Evolutionary conservation across 2,888 invertebrate genomes (phyloP), one percentile per base, ranked within the genome.

Genomic region (Drosophila mercatorum): DNA sequence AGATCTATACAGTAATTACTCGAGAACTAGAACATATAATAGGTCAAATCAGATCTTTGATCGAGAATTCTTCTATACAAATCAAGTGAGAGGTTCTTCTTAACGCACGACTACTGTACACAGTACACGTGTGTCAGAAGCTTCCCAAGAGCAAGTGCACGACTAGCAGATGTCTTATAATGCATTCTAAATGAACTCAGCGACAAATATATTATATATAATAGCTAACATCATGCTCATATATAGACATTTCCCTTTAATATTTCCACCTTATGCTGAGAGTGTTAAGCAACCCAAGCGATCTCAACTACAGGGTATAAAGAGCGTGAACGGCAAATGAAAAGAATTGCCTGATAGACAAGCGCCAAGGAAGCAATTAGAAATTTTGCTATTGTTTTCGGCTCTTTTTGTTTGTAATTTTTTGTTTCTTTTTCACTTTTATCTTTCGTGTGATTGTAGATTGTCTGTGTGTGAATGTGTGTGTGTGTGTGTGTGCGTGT

Each of bases 291-390:
- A 3, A 58, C 46, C 58, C n/a, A 28, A 6, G 2, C 41, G 0
- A 6, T 36, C 6, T 7, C 12, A 17, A 11, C n/a, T 51, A 34
- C 34, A 65, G 65, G 62, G 75, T 71, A 71, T 63, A 22, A 2
- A 52, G 44, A 57, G 62, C 43, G 44, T 31, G 38, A 46, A 46
- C 17, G 38, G n/a, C 53, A 12, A 68, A 51, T 38, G 59, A 22
- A 59, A 60, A 46, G 51, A 52, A 67, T 67, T 41, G 52, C 41
- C 44, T 44, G 44, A 59, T 68, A 61, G 60, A 47, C 67, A 68
- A 61, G 68, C 77, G 76, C 68, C 68, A 60, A 73, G 73, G 64
- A 72, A 75, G 72, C 72, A 75, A 75, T 72, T 76, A 76, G 77
- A 76, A 65, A 66, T 66, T 77, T 77, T 36, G 60, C 77, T 43